Conservation (phyloP, 1,140 invertebrate genomes). For the Papilio dardanus region DNA sequence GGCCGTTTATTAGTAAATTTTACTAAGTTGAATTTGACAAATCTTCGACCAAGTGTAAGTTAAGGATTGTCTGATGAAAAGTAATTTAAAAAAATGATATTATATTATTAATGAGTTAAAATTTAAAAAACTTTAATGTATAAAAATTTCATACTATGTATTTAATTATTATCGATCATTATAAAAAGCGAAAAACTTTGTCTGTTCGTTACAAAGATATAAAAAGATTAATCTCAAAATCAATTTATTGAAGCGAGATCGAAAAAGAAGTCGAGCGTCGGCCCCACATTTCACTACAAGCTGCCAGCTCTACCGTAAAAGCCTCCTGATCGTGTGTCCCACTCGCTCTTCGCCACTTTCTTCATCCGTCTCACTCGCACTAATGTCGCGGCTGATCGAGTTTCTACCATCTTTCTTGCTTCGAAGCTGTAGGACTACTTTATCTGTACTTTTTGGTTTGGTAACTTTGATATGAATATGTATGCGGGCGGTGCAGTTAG, state of each 20-base stretch:
- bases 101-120: no score
- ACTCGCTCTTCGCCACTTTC: slow-evolving; percentile 51
- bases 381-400: slow-evolving; percentile 72
- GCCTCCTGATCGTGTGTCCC: slow-evolving; percentile 68
- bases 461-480: slow-evolving; percentile 78
- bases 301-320: slow-evolving; percentile 80
- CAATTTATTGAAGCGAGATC: slow-evolving; percentile 80
- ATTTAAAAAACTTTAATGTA: no score
- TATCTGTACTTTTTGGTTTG: slow-evolving; percentile 72
- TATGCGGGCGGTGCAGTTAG: slow-evolving; percentile 70
- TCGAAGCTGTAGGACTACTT: slow-evolving; percentile 78
- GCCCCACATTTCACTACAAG: slow-evolving; percentile 77
- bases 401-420: slow-evolving; percentile 80
- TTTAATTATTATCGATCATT: background rate
- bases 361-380: slow-evolving; percentile 57
- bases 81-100: no score
- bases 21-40: no score
- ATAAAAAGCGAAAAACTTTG: slow-evolving; percentile 30
- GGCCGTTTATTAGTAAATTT: background rate
- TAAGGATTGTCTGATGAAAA: no score
- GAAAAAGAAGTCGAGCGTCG: slow-evolving; percentile 71
- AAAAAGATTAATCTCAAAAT: slow-evolving; percentile 77
- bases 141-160: background rate
- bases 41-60: no score
- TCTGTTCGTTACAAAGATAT: slow-evolving; percentile 36